These are phyloP conservation scores for Mormyrus iriodes DNA, from an alignment of 2,113 vertebrate species.

Conservation along the genomic window DNA sequence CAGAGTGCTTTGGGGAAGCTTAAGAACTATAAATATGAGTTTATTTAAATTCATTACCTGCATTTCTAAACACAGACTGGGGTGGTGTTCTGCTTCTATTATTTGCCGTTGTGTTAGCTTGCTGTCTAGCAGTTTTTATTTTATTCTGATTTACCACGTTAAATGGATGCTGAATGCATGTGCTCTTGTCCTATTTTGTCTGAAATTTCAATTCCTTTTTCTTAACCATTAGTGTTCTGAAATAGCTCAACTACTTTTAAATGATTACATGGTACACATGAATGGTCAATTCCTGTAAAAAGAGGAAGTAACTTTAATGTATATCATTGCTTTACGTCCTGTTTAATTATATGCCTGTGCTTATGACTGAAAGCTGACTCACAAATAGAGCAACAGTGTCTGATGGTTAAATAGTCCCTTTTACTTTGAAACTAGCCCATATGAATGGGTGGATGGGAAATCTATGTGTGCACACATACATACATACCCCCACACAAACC, in stretches of 20 bases:
- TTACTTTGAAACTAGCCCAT: background rate
- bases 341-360: constrained; percentile 9
- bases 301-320: background rate
- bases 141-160: no score
- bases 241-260: background rate
- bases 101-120: background rate
- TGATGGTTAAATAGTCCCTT: constrained; percentile 12
- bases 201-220: background rate
- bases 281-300: background rate
- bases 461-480: background rate
- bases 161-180: background rate
- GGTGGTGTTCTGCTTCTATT: background rate
- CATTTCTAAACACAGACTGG: background rate
- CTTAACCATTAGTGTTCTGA: constrained; percentile 3
- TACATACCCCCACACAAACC: background rate
- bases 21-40: background rate
- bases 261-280: background rate
- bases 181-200: background rate
- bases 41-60: background rate
- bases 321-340: background rate
- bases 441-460: background rate
- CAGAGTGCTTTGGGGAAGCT: background rate
- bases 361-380: constrained; percentile 13
- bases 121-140: no score
- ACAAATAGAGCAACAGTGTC: constrained; percentile 1